A percentile compares a stretch with the other conserved stretches of the same genome.
Evolutionary conservation across 2,113 vertebrate genomes (phyloP).

Genomic region (Tachysurus vachellii): DNA sequence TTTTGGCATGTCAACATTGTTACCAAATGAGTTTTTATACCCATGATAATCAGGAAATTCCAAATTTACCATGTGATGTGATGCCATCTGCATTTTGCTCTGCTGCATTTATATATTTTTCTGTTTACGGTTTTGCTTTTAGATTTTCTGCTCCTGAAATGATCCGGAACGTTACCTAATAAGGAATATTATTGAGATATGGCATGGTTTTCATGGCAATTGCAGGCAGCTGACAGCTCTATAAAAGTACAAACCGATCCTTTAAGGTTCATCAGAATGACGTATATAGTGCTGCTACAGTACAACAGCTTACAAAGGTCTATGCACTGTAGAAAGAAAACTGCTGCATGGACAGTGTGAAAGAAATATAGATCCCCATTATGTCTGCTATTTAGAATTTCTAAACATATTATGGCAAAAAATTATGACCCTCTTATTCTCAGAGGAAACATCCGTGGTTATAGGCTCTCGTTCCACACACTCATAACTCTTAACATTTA

Average conservation of each 20-base stretch:
- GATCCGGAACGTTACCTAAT: not conserved
- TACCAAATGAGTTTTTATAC: not conserved
- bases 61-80: not conserved
- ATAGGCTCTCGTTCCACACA: not conserved
- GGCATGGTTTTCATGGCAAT: not conserved
- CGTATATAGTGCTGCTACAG: not conserved
- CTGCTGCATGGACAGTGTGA: not conserved
- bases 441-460: not conserved
- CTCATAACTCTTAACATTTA: not conserved
- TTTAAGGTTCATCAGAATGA: not conserved
- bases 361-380: not conserved
- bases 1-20: not conserved
- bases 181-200: not conserved
- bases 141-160: not conserved
- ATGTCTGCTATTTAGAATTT: constrained; percentile 9
- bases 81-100: not conserved
- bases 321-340: not conserved
- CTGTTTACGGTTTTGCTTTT: not conserved
- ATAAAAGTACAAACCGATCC: not conserved
- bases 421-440: constrained; percentile 20
- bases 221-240: not conserved
- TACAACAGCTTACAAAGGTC: not conserved
- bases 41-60: not conserved
- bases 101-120: not conserved
- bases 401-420: not conserved